Evolutionary conservation across 2,888 invertebrate species (phyloP).

Genomic region (Dioctria linearis): DNA sequence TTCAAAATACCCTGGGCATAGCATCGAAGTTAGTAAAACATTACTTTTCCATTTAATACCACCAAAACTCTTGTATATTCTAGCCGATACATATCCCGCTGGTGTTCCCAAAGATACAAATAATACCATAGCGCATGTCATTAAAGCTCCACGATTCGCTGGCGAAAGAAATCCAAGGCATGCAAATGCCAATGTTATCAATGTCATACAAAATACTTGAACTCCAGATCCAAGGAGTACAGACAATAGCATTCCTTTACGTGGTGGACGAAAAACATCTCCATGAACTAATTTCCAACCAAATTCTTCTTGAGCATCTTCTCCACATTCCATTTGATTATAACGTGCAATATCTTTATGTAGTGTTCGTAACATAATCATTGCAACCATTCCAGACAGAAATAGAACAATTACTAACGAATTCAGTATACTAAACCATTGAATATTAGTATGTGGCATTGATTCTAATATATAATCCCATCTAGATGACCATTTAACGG

Average conservation of each 20-base stretch:
- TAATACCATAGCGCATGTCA: conserved; percentile 97
- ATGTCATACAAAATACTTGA: conserved; percentile 95
- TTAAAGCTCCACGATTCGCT: conserved; percentile 97
- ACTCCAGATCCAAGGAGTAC: conserved; percentile 97
- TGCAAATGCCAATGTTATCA: conserved; percentile 97
- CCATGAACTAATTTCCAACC: conserved; percentile 98
- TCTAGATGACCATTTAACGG: conserved; percentile 97
- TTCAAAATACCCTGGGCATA: conserved; percentile 89
- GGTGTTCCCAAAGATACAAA: conserved; percentile 98
- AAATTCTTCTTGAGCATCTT: conserved; percentile 89
- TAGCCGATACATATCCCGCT: conserved; percentile 96
- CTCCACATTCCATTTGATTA: conserved; percentile 93
- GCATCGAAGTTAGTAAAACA: conserved; percentile 94
- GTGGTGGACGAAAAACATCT: conserved; percentile 96
- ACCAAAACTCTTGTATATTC: conserved; percentile 98
- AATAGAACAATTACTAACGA: conserved; percentile 97
- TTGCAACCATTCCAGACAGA: conserved; percentile 99
- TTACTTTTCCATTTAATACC: conserved; percentile 99
- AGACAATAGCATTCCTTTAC: conserved; percentile 96
- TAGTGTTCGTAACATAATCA: conserved; percentile 96
- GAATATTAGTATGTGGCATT: conserved; percentile 98
- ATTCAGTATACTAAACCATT: conserved; percentile 99
- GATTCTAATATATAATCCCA: conserved; percentile 99
- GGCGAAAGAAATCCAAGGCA: conserved; percentile 99
- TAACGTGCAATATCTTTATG: conserved; percentile 99